A percentile compares a stretch with the other conserved stretches of the same genome.
phyloP scores from a whole-genome alignment of 1,140 invertebrate species.

The Orchestia grillus region DNA sequence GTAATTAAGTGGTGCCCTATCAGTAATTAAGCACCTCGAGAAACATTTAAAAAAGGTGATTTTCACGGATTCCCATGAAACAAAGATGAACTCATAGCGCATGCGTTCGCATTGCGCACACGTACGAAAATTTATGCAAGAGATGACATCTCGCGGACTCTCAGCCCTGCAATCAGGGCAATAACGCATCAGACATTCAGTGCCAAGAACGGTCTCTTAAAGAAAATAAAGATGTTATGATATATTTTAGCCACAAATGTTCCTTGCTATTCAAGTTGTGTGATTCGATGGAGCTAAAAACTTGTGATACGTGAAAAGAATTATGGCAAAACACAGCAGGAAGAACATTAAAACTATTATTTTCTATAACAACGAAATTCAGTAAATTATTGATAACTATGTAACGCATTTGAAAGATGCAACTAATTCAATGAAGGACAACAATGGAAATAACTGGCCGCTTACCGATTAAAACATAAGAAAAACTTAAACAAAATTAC shows the following conservation, averaged over 20 bases:
- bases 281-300: not conserved
- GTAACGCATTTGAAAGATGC: not conserved
- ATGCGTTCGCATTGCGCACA: not conserved
- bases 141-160: not conserved
- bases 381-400: not conserved
- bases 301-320: not conserved
- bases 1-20: not conserved
- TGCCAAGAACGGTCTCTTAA: not conserved
- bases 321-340: not conserved
- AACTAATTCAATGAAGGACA: not conserved
- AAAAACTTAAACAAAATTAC: too few relatives aligned
- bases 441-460: not conserved
- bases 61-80: not conserved
- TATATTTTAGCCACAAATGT: not conserved
- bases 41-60: not conserved
- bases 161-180: not conserved
- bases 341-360: not conserved
- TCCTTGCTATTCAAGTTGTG: not conserved
- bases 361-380: not conserved
- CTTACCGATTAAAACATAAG: too few relatives aligned
- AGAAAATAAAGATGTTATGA: not conserved
- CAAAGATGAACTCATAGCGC: not conserved
- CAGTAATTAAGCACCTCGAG: not conserved
- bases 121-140: not conserved
- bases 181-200: not conserved